phyloP scores from a whole-genome alignment of 2,888 invertebrate genomes.

The Epistrophe eligans region DNA sequence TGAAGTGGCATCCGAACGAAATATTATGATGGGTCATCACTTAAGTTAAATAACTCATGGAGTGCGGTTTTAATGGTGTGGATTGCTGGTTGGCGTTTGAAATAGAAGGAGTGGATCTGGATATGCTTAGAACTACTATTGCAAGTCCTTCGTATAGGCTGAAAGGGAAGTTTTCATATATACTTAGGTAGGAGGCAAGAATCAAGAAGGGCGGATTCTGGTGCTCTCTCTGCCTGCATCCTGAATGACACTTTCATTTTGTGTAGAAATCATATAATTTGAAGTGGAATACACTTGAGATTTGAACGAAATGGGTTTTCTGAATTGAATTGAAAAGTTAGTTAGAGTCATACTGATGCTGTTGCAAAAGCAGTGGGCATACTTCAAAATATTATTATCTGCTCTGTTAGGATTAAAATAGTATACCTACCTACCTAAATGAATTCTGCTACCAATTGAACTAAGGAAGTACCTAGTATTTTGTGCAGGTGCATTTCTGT shows the following conservation, averaged over 20 bases:
- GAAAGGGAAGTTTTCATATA: background rate
- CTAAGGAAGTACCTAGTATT: background rate
- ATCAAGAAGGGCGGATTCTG: background rate
- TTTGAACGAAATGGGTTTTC: slow-evolving; percentile 25
- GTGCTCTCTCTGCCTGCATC: slow-evolving; percentile 3
- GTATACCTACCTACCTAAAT: background rate
- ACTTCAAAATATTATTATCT: slow-evolving; percentile 35
- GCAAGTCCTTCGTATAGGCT: background rate
- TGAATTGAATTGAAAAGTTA: slow-evolving; percentile 30
- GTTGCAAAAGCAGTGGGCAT: background rate
- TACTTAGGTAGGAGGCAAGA: background rate
- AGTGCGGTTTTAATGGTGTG: slow-evolving; percentile 45
- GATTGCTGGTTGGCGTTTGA: slow-evolving; percentile 2
- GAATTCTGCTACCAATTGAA: background rate
- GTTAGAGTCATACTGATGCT: background rate
- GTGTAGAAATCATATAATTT: slow-evolving; percentile 32
- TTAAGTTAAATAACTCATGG: slow-evolving; percentile 68
- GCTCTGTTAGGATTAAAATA: slow-evolving; percentile 10
- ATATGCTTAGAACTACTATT: background rate
- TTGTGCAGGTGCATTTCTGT: background rate
- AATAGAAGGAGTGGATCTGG: background rate
- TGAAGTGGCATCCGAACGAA: slow-evolving; percentile 63
- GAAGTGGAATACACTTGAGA: slow-evolving; percentile 49
- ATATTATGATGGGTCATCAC: slow-evolving; percentile 75
- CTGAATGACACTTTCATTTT: slow-evolving; percentile 63